Evolutionary conservation across 2,797 vertebrate species (phyloP).

Genomic region (Numenius phaeopus): DNA sequence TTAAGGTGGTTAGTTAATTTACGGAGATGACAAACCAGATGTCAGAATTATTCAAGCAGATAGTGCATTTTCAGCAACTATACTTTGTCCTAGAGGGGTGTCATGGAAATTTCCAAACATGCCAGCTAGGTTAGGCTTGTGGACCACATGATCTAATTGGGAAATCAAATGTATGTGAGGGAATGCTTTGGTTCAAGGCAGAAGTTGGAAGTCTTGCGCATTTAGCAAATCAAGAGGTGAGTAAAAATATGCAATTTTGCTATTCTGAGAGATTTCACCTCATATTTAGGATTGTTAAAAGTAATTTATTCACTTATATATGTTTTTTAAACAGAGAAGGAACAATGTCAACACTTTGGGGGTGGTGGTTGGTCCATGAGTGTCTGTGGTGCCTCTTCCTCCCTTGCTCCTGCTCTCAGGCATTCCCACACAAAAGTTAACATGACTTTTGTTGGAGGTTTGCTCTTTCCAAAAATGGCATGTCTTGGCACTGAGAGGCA

Average conservation of each 20-base stretch:
- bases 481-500: neutral
- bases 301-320: neutral
- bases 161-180: neutral
- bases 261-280: neutral
- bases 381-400: neutral
- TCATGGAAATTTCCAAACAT: neutral
- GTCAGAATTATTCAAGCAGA: neutral
- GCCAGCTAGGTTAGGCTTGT: neutral
- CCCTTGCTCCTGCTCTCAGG: neutral
- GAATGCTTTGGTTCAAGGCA: neutral
- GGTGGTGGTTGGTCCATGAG: accelerated
- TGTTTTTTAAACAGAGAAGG: neutral
- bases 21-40: neutral
- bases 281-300: neutral
- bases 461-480: neutral
- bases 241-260: neutral
- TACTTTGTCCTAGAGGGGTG: neutral
- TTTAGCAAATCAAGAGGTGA: neutral
- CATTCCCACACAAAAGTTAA: neutral
- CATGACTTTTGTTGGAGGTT: neutral
- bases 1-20: neutral
- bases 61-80: neutral
- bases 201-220: neutral
- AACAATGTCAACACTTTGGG: neutral
- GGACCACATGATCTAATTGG: neutral